phyloP scores from a whole-genome alignment of 1,140 invertebrate species.

The Zeugodacus cucurbitae region DNA sequence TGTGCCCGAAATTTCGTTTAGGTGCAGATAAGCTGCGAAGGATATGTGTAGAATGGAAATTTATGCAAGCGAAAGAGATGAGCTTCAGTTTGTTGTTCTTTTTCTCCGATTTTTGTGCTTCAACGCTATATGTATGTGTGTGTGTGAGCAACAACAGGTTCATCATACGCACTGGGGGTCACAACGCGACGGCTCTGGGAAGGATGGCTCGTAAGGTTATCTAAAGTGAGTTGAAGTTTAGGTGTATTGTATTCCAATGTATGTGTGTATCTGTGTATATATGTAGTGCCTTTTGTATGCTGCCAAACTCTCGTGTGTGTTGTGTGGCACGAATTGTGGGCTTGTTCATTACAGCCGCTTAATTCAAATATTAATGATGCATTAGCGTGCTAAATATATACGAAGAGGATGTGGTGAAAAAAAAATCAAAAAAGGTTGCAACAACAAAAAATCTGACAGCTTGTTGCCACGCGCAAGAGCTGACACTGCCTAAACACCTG shows the following conservation, averaged over 20 bases:
- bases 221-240: background rate
- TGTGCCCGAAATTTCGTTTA: background rate
- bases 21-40: background rate
- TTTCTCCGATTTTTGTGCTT: too few relatives aligned
- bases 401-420: background rate
- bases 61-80: background rate
- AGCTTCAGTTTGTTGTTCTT: background rate
- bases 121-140: too few relatives aligned
- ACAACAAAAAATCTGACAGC: background rate
- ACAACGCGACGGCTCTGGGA: background rate
- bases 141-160: background rate
- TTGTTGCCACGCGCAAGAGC: background rate
- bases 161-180: background rate
- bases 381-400: background rate
- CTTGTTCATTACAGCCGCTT: background rate
- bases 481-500: background rate
- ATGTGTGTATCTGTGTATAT: background rate
- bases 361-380: conserved; percentile 39
- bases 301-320: background rate
- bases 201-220: background rate
- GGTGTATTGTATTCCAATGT: background rate
- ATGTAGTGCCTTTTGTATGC: background rate
- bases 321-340: background rate
- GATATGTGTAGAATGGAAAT: conserved; percentile 33
- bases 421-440: background rate